Conservation (phyloP, 2,113 vertebrate species). For the Fulica atra region DNA sequence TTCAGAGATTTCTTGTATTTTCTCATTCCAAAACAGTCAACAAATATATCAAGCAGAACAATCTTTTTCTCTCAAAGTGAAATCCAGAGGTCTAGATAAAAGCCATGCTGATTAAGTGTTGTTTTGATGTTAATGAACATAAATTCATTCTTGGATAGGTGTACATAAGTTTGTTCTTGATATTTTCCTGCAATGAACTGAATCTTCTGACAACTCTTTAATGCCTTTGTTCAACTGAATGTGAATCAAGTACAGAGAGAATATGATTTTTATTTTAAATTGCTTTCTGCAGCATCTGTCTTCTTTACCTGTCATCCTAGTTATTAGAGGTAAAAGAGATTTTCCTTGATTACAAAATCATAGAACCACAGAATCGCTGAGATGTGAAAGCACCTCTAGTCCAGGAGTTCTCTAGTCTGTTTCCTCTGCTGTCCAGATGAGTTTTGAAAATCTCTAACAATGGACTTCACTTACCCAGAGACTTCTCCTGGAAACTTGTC, state of each 20-base stretch:
- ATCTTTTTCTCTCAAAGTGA: not conserved
- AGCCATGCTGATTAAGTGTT: not conserved
- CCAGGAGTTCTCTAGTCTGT: not conserved
- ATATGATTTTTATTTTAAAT: not conserved
- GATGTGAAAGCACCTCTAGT: not conserved
- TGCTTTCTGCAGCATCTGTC: not conserved
- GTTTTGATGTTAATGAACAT: constrained; percentile 23
- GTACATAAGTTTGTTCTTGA: constrained; percentile 12
- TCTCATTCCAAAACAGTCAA: not conserved
- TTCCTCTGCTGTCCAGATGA: not conserved
- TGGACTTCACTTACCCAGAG: not conserved
- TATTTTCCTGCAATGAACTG: not conserved
- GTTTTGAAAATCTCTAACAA: not conserved
- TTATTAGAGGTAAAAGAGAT: not conserved
- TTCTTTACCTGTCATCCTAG: not conserved
- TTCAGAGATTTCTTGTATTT: not conserved
- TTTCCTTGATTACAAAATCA: not conserved
- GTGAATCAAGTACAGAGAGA: not conserved
- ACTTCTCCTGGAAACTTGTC: not conserved
- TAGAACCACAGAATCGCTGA: not conserved
- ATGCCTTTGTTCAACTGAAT: not conserved
- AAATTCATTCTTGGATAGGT: not conserved
- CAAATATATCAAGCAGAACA: not conserved
- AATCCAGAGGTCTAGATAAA: not conserved
- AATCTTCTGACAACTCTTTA: not conserved